Conservation (phyloP, 2,113 vertebrate genomes). For the Centropus unirufus region DNA sequence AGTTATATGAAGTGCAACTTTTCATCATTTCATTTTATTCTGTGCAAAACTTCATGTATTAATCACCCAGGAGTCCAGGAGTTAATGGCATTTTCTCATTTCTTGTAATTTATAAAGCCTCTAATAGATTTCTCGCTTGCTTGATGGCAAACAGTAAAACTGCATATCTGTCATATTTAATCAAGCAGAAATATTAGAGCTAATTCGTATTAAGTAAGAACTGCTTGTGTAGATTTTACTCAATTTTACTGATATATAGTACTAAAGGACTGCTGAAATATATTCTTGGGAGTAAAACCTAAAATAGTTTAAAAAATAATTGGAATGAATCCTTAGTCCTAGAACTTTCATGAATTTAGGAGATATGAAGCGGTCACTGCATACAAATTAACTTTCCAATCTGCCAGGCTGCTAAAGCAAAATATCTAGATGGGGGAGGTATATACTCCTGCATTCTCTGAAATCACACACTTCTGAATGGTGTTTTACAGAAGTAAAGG, state of each 20-base stretch:
- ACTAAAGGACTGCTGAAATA: slow-evolving; percentile 39
- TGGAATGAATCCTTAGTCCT: slow-evolving; percentile 38
- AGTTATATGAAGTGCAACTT: not conserved
- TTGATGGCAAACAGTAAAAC: slow-evolving; percentile 11
- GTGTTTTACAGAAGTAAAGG: not conserved
- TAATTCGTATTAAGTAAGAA: slow-evolving; percentile 64
- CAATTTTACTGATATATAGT: not conserved
- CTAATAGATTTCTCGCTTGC: not conserved
- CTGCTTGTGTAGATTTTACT: slow-evolving; percentile 50
- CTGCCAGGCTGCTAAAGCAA: not conserved
- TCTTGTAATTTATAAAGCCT: slow-evolving; percentile 38
- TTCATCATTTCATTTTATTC: not conserved
- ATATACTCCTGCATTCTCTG: not conserved
- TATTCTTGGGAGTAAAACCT: slow-evolving; percentile 53
- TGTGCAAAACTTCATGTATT: not conserved
- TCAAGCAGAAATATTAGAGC: slow-evolving; percentile 54
- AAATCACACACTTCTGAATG: not conserved
- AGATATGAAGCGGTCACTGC: slow-evolving; percentile 13
- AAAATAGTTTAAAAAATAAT: slow-evolving; percentile 55
- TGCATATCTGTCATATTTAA: slow-evolving; percentile 31
- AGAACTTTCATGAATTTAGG: slow-evolving; percentile 50
- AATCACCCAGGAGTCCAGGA: not conserved
- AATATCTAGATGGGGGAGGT: not conserved
- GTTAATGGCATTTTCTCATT: slow-evolving; percentile 37
- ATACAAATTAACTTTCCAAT: slow-evolving; percentile 31